Conservation (phyloP, 2,888 invertebrate species). For the Muscina levida region DNA sequence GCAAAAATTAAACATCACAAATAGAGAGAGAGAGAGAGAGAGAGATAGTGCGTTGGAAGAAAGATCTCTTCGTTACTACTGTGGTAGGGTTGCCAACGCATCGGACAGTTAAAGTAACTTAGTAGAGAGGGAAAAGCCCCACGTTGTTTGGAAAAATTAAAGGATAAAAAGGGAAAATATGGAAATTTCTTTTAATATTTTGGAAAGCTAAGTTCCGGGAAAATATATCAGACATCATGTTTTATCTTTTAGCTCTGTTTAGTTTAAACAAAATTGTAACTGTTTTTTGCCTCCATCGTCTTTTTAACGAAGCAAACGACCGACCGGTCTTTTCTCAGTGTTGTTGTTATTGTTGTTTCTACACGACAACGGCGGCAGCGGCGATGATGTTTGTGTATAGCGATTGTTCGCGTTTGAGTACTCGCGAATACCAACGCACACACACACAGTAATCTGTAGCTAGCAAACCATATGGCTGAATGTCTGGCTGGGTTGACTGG, state of each 20-base stretch:
- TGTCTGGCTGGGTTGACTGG: slow-evolving; percentile 32
- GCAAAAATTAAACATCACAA: neutral
- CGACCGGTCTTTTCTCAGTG: slow-evolving; percentile 58
- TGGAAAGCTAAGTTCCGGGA: too few species aligned
- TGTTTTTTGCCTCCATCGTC: neutral
- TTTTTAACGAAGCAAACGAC: slow-evolving; percentile 45
- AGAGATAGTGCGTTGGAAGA: neutral
- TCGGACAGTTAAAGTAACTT: neutral
- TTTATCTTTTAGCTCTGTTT: too few species aligned
- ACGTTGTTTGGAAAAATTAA: too few species aligned
- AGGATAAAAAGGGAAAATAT: neutral
- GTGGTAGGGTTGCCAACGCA: neutral
- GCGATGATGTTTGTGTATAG: slow-evolving; percentile 12
- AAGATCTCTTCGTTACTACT: neutral
- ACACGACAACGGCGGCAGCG: slow-evolving; percentile 49
- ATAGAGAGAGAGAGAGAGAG: slow-evolving; percentile 1
- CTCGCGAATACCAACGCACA: slow-evolving; percentile 53
- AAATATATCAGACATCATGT: too few species aligned
- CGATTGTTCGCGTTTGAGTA: slow-evolving; percentile 41
- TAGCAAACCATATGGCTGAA: slow-evolving; percentile 63
- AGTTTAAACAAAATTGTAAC: neutral
- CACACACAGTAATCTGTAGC: slow-evolving; percentile 53
- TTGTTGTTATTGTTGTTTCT: slow-evolving; percentile 22
- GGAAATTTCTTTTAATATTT: neutral
- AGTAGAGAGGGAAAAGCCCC: slow-evolving; percentile 19